Evolutionary conservation across 1,140 invertebrate species (phyloP).

Genomic region (Agrypnia vestita): DNA sequence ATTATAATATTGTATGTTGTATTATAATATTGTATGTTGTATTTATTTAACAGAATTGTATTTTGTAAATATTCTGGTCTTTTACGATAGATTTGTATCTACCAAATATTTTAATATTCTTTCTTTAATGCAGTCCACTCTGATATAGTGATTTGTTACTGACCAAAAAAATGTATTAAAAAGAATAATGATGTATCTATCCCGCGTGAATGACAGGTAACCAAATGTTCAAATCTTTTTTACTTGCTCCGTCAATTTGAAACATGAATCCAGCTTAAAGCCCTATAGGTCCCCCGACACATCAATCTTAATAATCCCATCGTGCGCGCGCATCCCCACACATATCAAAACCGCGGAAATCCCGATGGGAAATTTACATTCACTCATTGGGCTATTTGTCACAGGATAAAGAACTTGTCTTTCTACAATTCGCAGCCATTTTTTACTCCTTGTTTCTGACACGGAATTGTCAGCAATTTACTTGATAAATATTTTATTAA

Average conservation of each 20-base stretch:
- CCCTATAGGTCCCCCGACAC: conserved; percentile 20
- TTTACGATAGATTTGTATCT: too few relatives aligned
- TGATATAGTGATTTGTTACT: too few relatives aligned
- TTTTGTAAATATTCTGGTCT: too few relatives aligned
- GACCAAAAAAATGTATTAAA: too few relatives aligned
- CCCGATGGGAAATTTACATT: conserved; percentile 45
- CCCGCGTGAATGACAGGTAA: not conserved
- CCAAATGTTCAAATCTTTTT: not conserved
- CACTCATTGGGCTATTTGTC: conserved; percentile 45
- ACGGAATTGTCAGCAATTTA: conserved; percentile 6
- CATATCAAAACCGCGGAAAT: conserved; percentile 41
- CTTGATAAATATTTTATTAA: conserved; percentile 27
- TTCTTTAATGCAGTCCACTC: too few relatives aligned
- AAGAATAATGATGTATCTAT: too few relatives aligned
- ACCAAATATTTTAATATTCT: too few relatives aligned
- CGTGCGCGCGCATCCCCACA: conserved; percentile 26
- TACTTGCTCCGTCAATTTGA: not conserved
- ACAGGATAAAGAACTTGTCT: conserved; percentile 21
- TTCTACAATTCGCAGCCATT: conserved; percentile 26
- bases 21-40: too few relatives aligned
- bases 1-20: too few relatives aligned
- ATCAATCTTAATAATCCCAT: conserved; percentile 54
- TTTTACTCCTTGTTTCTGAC: conserved; percentile 26
- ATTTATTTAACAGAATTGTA: too few relatives aligned
- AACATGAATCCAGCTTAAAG: conserved; percentile 26